Base-by-base conservation (phyloP, 1,140 invertebrate genomes). In the Neelides sp. region DNA sequence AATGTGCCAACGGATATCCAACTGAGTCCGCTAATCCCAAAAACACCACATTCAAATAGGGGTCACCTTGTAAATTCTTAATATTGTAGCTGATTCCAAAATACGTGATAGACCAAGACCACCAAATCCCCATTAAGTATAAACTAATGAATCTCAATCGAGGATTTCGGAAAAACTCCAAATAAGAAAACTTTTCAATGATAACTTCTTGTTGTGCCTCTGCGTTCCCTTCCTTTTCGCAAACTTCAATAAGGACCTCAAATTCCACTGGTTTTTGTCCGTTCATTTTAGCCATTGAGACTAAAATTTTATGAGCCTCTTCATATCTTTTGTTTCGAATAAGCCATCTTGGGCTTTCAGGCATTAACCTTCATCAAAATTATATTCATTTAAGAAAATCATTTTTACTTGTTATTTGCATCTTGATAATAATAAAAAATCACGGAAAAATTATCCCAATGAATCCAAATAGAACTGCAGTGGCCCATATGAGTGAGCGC, bases 321-420 rank as follows among this genome's bases (percentile, higher is more conserved):
- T 19, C 13, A 12, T 50, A 12, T 52, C 42, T 37, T 13, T 60
- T 41, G 20, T 57, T 51, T 17, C 55, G 30, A 4, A 60, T 32
- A 2, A 57, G 47, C 48, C 48, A 60, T 32, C 58, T n/a, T 3
- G 55, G 54, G 35, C 58, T 60, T 34, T 60, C 58, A 19, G 54
- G 58, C 13, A 60, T 13, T n/a, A 57, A 44, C 19, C 54, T 60
- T 10, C 10, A 40, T 13, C 30, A 46, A 13, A 45, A 19, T 27
- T 34, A 3, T 4, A n/a, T 27, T 7, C 8, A 39, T 39, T 7
- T 12, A 39, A 39, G 8, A 15, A 4, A 15, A 12, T 39, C 15
- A n/a, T 39, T 12, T 7, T 8, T 10, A 13, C 19, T 43, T 43
- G 19, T 8, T 23, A 7, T 23, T 43, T 10, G 20, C 4, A 13